Conservation (phyloP, 1,140 invertebrate species). For the Oreohelix idahoensis region DNA sequence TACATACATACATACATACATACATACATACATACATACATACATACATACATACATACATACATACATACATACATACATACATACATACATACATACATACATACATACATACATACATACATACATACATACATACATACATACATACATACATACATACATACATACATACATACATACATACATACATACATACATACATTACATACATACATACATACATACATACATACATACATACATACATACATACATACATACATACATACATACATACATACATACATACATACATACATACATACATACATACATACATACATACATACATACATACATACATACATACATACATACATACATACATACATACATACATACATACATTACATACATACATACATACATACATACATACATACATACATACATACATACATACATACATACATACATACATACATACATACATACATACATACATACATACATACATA, state of each 20-base stretch:
- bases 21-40: too few species aligned
- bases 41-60: too few species aligned
- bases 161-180: neutral
- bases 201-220: neutral
- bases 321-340: neutral
- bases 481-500: conserved; percentile 24
- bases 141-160: conserved; percentile 22
- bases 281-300: neutral
- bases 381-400: too few species aligned
- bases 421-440: neutral
- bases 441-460: neutral
- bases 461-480: conserved; percentile 15
- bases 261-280: neutral
- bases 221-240: neutral
- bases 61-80: too few species aligned
- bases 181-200: too few species aligned
- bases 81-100: too few species aligned
- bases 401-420: conserved; percentile 9
- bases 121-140: neutral
- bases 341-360: neutral
- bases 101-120: too few species aligned
- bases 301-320: neutral
- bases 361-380: conserved; percentile 9
- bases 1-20: too few species aligned
- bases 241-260: neutral